Evolutionary conservation across 2,888 invertebrate genomes (phyloP).

Genomic region (Mimumesa dahlbomi): DNA sequence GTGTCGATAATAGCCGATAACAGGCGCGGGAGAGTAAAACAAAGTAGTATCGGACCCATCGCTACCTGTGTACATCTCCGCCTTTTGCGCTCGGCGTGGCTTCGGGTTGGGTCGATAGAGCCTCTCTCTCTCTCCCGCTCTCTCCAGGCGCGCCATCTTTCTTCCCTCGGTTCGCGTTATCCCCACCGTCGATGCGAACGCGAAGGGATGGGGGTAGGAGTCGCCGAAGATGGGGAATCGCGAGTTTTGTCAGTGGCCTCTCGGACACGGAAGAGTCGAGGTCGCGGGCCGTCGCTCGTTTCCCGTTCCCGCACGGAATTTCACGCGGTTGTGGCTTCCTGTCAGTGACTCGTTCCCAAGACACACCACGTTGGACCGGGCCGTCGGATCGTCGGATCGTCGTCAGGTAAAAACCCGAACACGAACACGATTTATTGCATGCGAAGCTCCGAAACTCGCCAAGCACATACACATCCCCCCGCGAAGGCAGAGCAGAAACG

Average conservation of each 20-base stretch:
- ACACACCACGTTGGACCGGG: too few species aligned
- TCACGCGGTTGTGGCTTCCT: constrained; percentile 18
- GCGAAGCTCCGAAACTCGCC: too few species aligned
- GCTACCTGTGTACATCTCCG: constrained; percentile 39
- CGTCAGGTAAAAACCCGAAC: too few species aligned
- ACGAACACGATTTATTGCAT: too few species aligned
- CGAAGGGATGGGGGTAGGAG: constrained; percentile 27
- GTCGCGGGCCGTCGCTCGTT: constrained; percentile 28
- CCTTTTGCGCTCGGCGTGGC: constrained; percentile 44
- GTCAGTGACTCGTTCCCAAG: too few species aligned
- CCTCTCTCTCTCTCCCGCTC: constrained; percentile 55
- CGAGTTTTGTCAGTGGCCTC: constrained; percentile 75
- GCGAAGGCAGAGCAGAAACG: too few species aligned
- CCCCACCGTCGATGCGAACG: background rate
- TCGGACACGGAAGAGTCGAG: constrained; percentile 68
- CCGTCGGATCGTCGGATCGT: too few species aligned
- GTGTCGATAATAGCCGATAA: background rate
- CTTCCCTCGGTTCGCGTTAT: constrained; percentile 20
- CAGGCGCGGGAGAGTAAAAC: background rate
- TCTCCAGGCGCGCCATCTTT: constrained; percentile 41
- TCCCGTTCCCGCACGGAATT: constrained; percentile 2
- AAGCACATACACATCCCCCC: too few species aligned
- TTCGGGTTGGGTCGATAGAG: constrained; percentile 69
- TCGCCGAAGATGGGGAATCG: constrained; percentile 55
- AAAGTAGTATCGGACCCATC: constrained; percentile 31